Percentiles rank a stretch among this genome's conserved stretches.
Conservation (phyloP, 2,113 vertebrate genomes). For the Apteryx owenii region DNA sequence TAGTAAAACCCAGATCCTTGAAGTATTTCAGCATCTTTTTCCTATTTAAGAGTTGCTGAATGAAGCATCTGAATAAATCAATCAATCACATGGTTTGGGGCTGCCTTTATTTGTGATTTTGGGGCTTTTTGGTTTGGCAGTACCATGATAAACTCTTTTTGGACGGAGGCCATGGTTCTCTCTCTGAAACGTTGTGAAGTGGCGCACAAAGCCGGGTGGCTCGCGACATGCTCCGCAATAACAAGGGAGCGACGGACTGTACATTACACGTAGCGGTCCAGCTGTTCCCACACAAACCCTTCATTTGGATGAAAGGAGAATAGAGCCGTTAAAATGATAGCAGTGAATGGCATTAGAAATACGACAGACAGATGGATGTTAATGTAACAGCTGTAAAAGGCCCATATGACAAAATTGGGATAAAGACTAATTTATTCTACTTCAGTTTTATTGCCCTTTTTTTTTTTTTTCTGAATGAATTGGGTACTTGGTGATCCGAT, state of each 20-base stretch:
- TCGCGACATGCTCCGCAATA: not conserved
- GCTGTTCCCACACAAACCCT: conserved; percentile 56
- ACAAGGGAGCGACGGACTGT: not conserved
- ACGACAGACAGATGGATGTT: conserved; percentile 26
- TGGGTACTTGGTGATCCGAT: not conserved
- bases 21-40: conserved; percentile 36
- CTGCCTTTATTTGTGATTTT: conserved; percentile 19
- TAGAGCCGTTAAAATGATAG: conserved; percentile 2
- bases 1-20: not conserved
- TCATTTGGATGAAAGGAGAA: conserved; percentile 38
- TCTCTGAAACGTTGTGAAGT: not conserved
- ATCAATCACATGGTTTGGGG: not conserved
- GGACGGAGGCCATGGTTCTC: not conserved
- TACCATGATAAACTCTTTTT: not conserved
- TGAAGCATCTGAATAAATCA: conserved; percentile 15
- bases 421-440: conserved; percentile 50
- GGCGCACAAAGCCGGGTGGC: not conserved
- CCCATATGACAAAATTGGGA: not conserved
- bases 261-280: not conserved
- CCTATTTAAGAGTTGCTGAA: conserved; percentile 3
- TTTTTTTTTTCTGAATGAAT: conserved; percentile 26
- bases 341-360: conserved; percentile 28
- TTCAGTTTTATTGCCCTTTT: conserved; percentile 23
- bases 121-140: conserved; percentile 21
- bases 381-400: conserved; percentile 55